These are phyloP conservation scores for Furnarius figulus DNA, from an alignment of 2,113 vertebrate genomes.

Conservation along the genomic window DNA sequence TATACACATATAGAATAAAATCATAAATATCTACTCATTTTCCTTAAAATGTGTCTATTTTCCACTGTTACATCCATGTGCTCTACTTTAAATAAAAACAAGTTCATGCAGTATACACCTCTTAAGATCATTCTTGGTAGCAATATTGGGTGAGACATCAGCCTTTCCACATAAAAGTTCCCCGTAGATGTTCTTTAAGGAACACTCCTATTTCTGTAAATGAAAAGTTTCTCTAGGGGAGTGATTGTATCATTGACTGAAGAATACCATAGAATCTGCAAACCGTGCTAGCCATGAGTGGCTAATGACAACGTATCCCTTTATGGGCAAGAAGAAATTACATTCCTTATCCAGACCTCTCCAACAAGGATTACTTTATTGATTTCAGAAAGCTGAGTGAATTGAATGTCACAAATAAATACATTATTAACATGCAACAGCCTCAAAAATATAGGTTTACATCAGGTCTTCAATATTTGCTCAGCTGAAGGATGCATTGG, in stretches of 20 bases:
- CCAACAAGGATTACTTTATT: conserved; percentile 14
- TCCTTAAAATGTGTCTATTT: conserved; percentile 18
- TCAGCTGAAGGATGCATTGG: neutral
- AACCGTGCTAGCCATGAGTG: neutral
- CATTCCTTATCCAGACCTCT: neutral
- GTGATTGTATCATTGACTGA: neutral
- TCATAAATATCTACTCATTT: neutral
- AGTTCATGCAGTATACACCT: neutral
- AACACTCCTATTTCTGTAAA: conserved; percentile 34
- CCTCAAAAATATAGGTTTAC: neutral
- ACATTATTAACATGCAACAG: neutral
- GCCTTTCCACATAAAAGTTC: conserved; percentile 11
- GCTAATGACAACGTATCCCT: neutral
- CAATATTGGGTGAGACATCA: conserved; percentile 54
- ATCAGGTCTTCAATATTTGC: neutral
- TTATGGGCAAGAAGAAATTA: neutral
- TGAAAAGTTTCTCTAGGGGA: conserved; percentile 18
- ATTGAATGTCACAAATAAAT: conserved; percentile 31
- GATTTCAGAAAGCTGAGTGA: conserved; percentile 36
- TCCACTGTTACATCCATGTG: neutral
- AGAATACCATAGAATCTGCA: conserved; percentile 37
- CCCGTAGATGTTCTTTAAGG: conserved; percentile 11
- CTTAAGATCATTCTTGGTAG: conserved; percentile 21
- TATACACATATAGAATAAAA: neutral
- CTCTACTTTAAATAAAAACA: conserved; percentile 45